A percentile compares a stretch with the other conserved stretches of the same genome.
These are phyloP conservation scores for Gallinago nigripennis DNA, from an alignment of 2,797 vertebrate species.

Conservation along the genomic window DNA sequence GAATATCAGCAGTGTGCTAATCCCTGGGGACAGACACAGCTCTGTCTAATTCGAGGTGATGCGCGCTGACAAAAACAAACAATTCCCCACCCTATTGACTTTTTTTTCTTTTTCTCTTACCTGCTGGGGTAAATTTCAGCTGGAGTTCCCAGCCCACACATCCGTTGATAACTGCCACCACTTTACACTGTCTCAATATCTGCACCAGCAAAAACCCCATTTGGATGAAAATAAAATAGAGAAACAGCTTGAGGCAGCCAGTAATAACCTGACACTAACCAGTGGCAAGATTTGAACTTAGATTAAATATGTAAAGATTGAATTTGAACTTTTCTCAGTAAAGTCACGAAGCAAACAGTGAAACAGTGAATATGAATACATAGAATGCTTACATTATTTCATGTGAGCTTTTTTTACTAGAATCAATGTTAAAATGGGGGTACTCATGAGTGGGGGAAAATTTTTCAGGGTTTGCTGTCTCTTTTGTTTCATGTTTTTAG, in stretches of 20 bases:
- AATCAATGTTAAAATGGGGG: not conserved
- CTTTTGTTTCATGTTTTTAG: not conserved
- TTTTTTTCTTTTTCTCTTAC: not conserved
- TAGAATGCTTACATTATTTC: not conserved
- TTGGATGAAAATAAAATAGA: not conserved
- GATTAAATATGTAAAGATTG: not conserved
- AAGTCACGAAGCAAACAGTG: not conserved
- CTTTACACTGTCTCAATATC: not conserved
- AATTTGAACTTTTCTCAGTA: not conserved
- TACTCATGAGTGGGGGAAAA: not conserved
- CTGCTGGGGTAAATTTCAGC: not conserved
- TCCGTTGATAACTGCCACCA: not conserved
- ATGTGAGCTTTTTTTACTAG: not conserved
- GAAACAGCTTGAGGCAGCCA: not conserved
- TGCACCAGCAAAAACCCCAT: not conserved
- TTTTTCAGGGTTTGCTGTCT: not conserved
- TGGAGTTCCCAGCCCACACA: too few species aligned
- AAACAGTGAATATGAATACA: not conserved
- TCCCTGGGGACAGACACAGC: not conserved
- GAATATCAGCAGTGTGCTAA: not conserved
- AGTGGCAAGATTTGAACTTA: not conserved
- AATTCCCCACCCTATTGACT: not conserved
- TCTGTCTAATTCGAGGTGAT: not conserved
- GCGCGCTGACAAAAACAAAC: not conserved
- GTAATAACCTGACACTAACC: not conserved